Base-by-base conservation (phyloP, 1,140 invertebrate species). In the Pantala flavescens region DNA sequence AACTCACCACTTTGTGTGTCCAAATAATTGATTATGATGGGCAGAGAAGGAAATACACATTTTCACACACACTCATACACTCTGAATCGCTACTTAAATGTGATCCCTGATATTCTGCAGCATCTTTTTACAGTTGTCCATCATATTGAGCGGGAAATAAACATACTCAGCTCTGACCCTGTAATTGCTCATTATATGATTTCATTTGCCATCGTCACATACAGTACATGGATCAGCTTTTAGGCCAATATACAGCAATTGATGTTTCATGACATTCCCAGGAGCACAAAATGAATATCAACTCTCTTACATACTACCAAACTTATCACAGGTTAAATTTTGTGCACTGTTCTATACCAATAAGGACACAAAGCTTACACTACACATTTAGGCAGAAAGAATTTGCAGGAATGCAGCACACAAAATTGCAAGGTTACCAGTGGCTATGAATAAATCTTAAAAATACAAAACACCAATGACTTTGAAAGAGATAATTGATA, bases 271-370 rank as follows among this genome's bases (percentile, higher is more conserved):
- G n/a, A 63, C 49, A 36, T 36, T 36, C 28, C 28, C 28, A 36
- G 28, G n/a, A 19, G 49, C 49, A 63, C 49, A 63, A 21, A 63
- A 63, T 21, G n/a, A 63, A 63, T 14, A 63, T 63, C 49, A 63
- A 63, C 49, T 36, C 28, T 9, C 49, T 63, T 63, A 63, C 12
- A 63, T 19, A 19, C 49, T 63, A 63, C 49, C n/a, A 63, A 63
- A 63, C 49, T 63, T 63, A 63, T 63, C 49, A 63, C 49, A 63
- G 49, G 49, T 63, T 63, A 21, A 63, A 63, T 21, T 36, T 63
- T 63, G 49, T 63, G 49, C 49, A 63, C 49, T 19, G 49, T 63
- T 63, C 49, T 63, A 19, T 63, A 16, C n/a, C 14, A 63, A 19
- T 63, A 7, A 63, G 5, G 49, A 63, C 49, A 63, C 5, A 63